Evolutionary conservation across 2,113 vertebrate genomes (phyloP).

Genomic region (Anguilla japonica): DNA sequence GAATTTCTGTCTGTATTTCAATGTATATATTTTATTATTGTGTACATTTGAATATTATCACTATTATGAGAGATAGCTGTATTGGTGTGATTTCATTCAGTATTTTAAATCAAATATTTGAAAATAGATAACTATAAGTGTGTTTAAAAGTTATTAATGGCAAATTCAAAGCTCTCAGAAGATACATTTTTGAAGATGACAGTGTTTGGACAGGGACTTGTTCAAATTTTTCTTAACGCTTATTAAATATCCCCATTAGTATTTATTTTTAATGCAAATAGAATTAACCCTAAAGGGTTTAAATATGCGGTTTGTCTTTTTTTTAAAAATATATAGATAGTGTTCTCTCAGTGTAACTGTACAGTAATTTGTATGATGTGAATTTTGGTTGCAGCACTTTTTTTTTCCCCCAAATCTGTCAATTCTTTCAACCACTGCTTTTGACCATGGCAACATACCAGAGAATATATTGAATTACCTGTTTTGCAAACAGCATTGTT

Average conservation of each 20-base stretch:
- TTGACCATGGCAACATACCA: slow-evolving; percentile 47
- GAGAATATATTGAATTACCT: slow-evolving; percentile 19
- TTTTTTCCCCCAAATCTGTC: slow-evolving; percentile 44
- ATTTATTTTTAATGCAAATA: slow-evolving; percentile 59
- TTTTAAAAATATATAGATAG: slow-evolving; percentile 58
- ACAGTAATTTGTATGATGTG: slow-evolving; percentile 70
- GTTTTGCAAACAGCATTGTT: not conserved
- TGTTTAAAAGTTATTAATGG: slow-evolving; percentile 66
- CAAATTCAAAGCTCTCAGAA: slow-evolving; percentile 60
- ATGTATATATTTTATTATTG: slow-evolving; percentile 79
- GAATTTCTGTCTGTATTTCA: slow-evolving; percentile 72
- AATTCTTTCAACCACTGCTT: slow-evolving; percentile 56
- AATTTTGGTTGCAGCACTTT: slow-evolving; percentile 64
- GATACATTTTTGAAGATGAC: slow-evolving; percentile 62
- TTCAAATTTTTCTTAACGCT: slow-evolving; percentile 53
- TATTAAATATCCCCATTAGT: slow-evolving; percentile 68
- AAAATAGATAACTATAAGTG: slow-evolving; percentile 66
- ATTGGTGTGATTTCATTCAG: slow-evolving; percentile 75
- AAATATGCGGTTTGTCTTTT: slow-evolving; percentile 55
- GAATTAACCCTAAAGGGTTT: slow-evolving; percentile 52
- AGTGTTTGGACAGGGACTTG: slow-evolving; percentile 59
- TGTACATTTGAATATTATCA: slow-evolving; percentile 76
- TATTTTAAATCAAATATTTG: slow-evolving; percentile 65
- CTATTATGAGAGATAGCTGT: slow-evolving; percentile 72
- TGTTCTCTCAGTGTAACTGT: slow-evolving; percentile 62